Base-by-base conservation (phyloP, 2,797 vertebrate species). In the Propithecus deckenii region DNA sequence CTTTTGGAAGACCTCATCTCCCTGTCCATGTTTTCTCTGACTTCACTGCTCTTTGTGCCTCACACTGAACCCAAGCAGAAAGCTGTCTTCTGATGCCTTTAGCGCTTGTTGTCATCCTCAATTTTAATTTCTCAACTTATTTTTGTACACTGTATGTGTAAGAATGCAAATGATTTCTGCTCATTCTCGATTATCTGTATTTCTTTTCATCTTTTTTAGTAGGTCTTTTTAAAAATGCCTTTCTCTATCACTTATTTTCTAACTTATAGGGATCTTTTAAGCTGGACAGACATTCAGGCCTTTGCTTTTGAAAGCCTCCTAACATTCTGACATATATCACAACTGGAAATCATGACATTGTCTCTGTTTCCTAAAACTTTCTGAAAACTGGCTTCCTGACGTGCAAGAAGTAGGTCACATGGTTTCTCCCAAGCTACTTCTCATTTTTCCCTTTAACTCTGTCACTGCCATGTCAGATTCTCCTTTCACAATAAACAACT, bases 21-120 rank as follows among this genome's bases (percentile, higher is more conserved):
- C 12, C 18, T 38, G 0, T n/a, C 35, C 4, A 0, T 12, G 10
- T 4, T 41, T 32, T 22, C 0, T 86, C 13, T 18, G 11, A 38
- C 8, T 50, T 65, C 38, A 11, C 20, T 69, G 4, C 3, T 25
- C 55, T 9, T 14, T 23, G 23, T n/a, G 28, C 14, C 18, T 65
- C n/a, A 11, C 3, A 15, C 28, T 1, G 17, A 74, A 35, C 13
- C 1, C 55, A 20, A 15, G 4, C 7, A n/a, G 32, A 52, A 86
- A 72, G 9, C 13, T 10, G 0, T 14, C 11, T 35, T 65, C 28
- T 1, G 0, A 7, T 14, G 22, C 11, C 12, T 41, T 57, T 10
- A 78, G 18, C 4, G 3, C 0, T 46, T 1, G 1, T 28, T 7
- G 3, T 10, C 25, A 20, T 15, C 5, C 30, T 52, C 4, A 30